These are phyloP conservation scores for Brachyptera risi DNA, from an alignment of 2,888 invertebrate genomes.

Conservation along the genomic window DNA sequence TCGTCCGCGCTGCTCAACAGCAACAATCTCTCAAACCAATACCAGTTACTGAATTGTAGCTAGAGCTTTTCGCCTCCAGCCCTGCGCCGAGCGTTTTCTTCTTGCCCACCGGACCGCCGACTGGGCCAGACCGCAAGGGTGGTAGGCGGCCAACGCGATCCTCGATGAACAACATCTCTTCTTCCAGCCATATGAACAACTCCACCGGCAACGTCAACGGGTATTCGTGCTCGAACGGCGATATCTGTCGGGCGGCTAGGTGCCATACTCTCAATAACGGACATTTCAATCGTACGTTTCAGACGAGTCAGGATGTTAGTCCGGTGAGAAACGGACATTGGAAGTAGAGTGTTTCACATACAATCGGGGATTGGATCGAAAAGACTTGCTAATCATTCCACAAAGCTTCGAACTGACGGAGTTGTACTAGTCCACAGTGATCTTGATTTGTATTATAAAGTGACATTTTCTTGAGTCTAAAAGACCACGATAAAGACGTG, in stretches of 20 bases:
- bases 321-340: constrained; percentile 1
- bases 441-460: constrained; percentile 1
- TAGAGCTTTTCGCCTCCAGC: constrained; percentile 89
- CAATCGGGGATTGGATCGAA: neutral
- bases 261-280: constrained; percentile 26
- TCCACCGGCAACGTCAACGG: constrained; percentile 68
- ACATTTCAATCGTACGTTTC: constrained; percentile 18
- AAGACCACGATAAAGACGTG: too few species aligned
- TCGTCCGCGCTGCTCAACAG: constrained; percentile 59
- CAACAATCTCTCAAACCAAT: constrained; percentile 47
- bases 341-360: neutral
- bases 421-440: constrained; percentile 15
- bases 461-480: neutral
- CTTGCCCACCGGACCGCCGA: constrained; percentile 54
- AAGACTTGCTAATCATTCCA: constrained; percentile 4
- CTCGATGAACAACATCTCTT: constrained; percentile 8
- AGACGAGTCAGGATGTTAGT: constrained; percentile 11
- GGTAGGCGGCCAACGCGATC: constrained; percentile 24
- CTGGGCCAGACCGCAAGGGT: constrained; percentile 45
- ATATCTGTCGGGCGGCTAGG: constrained; percentile 49
- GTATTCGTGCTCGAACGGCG: constrained; percentile 66
- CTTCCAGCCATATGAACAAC: constrained; percentile 3
- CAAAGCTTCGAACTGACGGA: neutral
- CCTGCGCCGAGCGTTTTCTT: constrained; percentile 68
- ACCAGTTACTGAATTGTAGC: constrained; percentile 92